phyloP scores from a whole-genome alignment of 1,140 invertebrate species.

The Formica exsecta region DNA sequence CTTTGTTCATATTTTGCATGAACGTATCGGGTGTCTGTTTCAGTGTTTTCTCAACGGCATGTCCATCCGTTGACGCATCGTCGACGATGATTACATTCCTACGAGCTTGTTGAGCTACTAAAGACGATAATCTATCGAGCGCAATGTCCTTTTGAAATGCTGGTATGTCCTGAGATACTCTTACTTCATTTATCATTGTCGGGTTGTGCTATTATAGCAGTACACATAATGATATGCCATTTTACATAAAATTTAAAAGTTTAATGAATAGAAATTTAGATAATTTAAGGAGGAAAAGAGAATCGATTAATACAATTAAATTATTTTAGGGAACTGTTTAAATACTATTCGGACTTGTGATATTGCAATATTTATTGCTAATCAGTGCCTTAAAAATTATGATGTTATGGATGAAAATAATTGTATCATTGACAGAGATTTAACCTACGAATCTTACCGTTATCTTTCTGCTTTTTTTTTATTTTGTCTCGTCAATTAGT shows the following conservation, averaged over 20 bases:
- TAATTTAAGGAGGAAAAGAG: not conserved
- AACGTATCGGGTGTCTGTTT: conserved; percentile 29
- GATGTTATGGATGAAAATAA: not conserved
- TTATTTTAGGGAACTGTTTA: not conserved
- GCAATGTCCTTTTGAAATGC: conserved; percentile 16
- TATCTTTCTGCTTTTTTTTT: not conserved
- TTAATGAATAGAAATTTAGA: not conserved
- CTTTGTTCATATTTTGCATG: conserved; percentile 50
- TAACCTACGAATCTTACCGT: conserved; percentile 23
- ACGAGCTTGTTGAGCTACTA: conserved; percentile 25
- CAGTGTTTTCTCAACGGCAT: conserved; percentile 8
- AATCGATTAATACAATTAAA: not conserved
- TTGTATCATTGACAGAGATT: not conserved
- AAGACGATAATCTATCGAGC: conserved; percentile 44
- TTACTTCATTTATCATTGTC: not conserved
- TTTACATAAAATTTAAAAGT: not conserved
- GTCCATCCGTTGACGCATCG: not conserved
- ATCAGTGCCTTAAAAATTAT: not conserved
- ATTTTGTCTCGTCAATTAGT: conserved; percentile 19
- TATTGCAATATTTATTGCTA: not conserved
- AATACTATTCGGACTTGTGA: not conserved
- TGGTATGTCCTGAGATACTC: not conserved
- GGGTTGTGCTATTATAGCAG: not conserved
- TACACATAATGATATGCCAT: not conserved
- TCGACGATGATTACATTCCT: conserved; percentile 18